Evolutionary conservation across 1,140 invertebrate genomes (phyloP).

Genomic region (Cepaea nemoralis): DNA sequence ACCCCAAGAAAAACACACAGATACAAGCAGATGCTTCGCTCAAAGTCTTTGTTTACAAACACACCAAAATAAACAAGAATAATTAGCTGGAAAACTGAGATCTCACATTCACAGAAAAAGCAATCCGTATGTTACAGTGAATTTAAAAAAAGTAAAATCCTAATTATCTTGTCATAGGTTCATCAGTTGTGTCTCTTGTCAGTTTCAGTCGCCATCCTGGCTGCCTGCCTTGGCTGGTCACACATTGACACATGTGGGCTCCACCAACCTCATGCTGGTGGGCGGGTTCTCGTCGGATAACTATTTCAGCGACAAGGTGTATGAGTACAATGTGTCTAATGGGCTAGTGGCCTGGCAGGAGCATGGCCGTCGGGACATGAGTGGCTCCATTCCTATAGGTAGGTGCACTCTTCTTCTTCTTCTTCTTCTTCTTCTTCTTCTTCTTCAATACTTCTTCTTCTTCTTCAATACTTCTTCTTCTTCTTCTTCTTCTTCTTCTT

Average conservation of each 20-base stretch:
- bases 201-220: constrained; percentile 51
- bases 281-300: constrained; percentile 85
- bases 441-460: too few species aligned
- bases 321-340: constrained; percentile 84
- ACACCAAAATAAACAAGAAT: too few species aligned
- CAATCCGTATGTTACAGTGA: too few species aligned
- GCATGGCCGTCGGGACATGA: constrained; percentile 70
- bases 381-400: constrained; percentile 82
- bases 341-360: constrained; percentile 78
- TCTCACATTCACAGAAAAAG: too few species aligned
- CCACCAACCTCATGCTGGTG: constrained; percentile 85
- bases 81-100: too few species aligned
- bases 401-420: constrained; percentile 26
- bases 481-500: too few species aligned
- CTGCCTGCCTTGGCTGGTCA: constrained; percentile 85
- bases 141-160: too few species aligned
- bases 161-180: too few species aligned
- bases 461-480: too few species aligned
- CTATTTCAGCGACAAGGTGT: constrained; percentile 77
- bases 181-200: background rate
- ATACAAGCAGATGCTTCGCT: too few species aligned
- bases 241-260: constrained; percentile 83
- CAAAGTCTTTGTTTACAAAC: too few species aligned
- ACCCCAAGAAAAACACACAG: too few species aligned
- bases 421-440: background rate